Evolutionary conservation across 2,113 vertebrate genomes (phyloP).

Genomic region (Bostrychus sinensis): DNA sequence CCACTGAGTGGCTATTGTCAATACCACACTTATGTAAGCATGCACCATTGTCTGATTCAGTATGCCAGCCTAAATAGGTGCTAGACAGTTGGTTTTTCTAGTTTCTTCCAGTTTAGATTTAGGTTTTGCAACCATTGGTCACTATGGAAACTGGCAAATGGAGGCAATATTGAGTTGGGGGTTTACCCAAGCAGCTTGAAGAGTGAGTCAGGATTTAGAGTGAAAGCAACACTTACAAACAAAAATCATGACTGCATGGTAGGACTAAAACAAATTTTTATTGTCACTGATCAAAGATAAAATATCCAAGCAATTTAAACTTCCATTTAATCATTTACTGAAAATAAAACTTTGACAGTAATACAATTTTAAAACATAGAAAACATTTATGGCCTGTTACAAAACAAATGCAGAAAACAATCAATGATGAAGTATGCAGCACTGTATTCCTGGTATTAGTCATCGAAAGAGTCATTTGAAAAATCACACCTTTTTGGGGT

Average conservation of each 20-base stretch:
- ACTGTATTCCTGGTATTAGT: constrained; percentile 21
- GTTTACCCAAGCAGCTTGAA: constrained; percentile 2
- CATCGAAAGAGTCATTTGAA: constrained; percentile 49
- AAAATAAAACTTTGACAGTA: too few species aligned
- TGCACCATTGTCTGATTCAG: constrained; percentile 12
- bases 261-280: too few species aligned
- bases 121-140: constrained; percentile 27
- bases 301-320: too few species aligned
- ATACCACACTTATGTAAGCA: constrained; percentile 61
- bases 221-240: not conserved
- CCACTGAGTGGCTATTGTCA: constrained; percentile 32
- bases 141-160: constrained; percentile 41
- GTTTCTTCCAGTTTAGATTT: constrained; percentile 14
- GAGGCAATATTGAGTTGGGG: constrained; percentile 2
- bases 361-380: not conserved
- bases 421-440: not conserved
- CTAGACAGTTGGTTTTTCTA: constrained; percentile 8
- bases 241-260: too few species aligned
- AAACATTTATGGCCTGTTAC: not conserved
- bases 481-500: constrained; percentile 63
- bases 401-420: not conserved
- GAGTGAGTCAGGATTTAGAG: not conserved
- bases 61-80: constrained; percentile 20
- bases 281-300: not conserved
- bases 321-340: too few species aligned